Evolutionary conservation across 1,140 invertebrate species (phyloP).

Genomic region (Drosophila albomicans): DNA sequence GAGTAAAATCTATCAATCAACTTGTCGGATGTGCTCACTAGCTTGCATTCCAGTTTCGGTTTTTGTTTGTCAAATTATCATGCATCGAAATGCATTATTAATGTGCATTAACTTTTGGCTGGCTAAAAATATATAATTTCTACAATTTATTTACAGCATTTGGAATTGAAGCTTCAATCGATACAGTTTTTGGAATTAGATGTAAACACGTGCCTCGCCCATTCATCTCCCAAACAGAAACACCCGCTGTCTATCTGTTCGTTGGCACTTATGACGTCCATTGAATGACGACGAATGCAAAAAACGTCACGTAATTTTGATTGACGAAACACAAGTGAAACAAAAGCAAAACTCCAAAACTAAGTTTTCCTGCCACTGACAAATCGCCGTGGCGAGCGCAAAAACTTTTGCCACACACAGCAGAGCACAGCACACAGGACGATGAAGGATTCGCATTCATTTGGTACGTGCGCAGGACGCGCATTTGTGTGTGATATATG

Average conservation of each 20-base stretch:
- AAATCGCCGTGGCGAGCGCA: slow-evolving; percentile 55
- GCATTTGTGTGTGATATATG: slow-evolving; percentile 24
- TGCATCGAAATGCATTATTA: not conserved
- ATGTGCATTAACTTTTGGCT: not conserved
- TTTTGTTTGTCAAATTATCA: not conserved
- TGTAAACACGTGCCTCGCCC: slow-evolving; percentile 26
- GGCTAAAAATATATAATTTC: not conserved
- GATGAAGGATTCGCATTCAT: slow-evolving; percentile 41
- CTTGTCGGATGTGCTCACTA: slow-evolving; percentile 11
- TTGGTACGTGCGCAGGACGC: slow-evolving; percentile 60
- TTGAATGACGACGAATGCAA: slow-evolving; percentile 44
- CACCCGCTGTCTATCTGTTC: slow-evolving; percentile 3
- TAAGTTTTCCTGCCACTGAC: slow-evolving; percentile 61
- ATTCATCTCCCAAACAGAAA: not conserved
- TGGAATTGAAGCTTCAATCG: not conserved
- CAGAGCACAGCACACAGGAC: not conserved
- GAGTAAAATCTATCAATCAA: slow-evolving; percentile 60
- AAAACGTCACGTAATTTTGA: slow-evolving; percentile 77
- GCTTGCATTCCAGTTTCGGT: not conserved
- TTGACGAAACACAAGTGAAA: slow-evolving; percentile 75
- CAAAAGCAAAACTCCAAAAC: slow-evolving; percentile 57
- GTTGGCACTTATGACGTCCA: slow-evolving; percentile 30
- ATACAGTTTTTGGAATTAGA: not conserved
- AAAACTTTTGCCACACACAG: slow-evolving; percentile 53
- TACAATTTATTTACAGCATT: not conserved